A percentile compares a stretch with the other conserved stretches of the same genome.
These are phyloP conservation scores for Platyrinchus mystaceus DNA, from an alignment of 2,797 vertebrate genomes.

Conservation along the genomic window DNA sequence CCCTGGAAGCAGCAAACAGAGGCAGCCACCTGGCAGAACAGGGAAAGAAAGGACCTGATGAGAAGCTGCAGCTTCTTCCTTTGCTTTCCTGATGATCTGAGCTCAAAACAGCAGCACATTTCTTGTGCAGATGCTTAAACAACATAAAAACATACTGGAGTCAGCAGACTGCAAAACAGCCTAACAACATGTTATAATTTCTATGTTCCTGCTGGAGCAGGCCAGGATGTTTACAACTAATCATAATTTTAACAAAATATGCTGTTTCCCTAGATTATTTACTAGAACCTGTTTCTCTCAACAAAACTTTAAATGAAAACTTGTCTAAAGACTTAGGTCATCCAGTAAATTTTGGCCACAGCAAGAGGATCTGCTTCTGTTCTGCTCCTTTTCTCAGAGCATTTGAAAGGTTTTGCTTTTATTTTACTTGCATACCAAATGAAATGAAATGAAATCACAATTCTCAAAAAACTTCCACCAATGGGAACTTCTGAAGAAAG, in stretches of 20 bases:
- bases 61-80: constrained; percentile 21
- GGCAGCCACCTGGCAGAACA: constrained; percentile 4
- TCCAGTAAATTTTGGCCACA: not conserved
- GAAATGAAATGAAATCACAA: not conserved
- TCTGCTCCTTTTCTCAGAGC: not conserved
- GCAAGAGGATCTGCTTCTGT: not conserved
- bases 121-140: constrained; percentile 10
- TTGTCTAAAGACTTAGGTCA: not conserved
- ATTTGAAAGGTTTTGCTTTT: not conserved
- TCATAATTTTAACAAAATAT: not conserved
- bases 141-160: constrained; percentile 10
- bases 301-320: not conserved
- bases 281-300: not conserved
- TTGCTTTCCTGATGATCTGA: constrained; percentile 23
- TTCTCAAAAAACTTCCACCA: not conserved
- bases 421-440: not conserved
- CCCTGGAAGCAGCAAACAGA: constrained; percentile 17
- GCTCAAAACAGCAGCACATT: not conserved
- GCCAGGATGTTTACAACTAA: not conserved
- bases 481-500: not conserved
- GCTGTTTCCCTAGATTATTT: constrained; percentile 10
- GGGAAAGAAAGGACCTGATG: constrained; percentile 33
- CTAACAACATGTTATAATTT: not conserved
- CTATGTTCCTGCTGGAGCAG: not conserved
- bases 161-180: constrained; percentile 30